These are phyloP conservation scores for Belgica antarctica DNA, from an alignment of 2,888 invertebrate species.

Conservation along the genomic window DNA sequence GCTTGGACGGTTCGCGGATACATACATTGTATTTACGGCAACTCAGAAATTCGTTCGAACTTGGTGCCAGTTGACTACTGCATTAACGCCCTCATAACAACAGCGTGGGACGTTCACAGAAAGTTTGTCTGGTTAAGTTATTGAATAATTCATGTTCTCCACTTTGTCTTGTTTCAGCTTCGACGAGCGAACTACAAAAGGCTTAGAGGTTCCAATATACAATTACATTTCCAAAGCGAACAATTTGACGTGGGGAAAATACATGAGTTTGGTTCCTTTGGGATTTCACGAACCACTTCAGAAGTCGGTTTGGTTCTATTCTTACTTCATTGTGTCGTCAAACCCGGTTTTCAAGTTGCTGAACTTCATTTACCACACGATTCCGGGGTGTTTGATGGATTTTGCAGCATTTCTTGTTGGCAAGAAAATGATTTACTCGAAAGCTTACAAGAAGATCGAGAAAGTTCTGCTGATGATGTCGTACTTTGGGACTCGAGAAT, in stretches of 20 bases:
- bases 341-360: slow-evolving; percentile 53
- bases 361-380: slow-evolving; percentile 54
- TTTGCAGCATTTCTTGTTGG: slow-evolving; percentile 54
- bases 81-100: slow-evolving; percentile 55
- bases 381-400: slow-evolving; percentile 56
- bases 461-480: slow-evolving; percentile 55
- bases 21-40: slow-evolving; percentile 54
- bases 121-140: slow-evolving; percentile 50
- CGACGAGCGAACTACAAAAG: not conserved
- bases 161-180: no score
- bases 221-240: slow-evolving; percentile 55
- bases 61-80: slow-evolving; percentile 56
- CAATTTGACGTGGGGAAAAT: slow-evolving; percentile 55
- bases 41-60: slow-evolving; percentile 52
- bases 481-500: slow-evolving; percentile 55
- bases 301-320: slow-evolving; percentile 55
- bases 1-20: slow-evolving; percentile 54
- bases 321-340: slow-evolving; percentile 55
- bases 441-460: slow-evolving; percentile 53
- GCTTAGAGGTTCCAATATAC: slow-evolving; percentile 53
- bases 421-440: slow-evolving; percentile 55
- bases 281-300: slow-evolving; percentile 56
- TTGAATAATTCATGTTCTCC: no score
- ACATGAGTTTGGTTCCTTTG: slow-evolving; percentile 54
- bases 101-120: slow-evolving; percentile 54